phyloP scores from a whole-genome alignment of 35 echinoderm and acorn worm species.

The Nesometra sesokonis region DNA sequence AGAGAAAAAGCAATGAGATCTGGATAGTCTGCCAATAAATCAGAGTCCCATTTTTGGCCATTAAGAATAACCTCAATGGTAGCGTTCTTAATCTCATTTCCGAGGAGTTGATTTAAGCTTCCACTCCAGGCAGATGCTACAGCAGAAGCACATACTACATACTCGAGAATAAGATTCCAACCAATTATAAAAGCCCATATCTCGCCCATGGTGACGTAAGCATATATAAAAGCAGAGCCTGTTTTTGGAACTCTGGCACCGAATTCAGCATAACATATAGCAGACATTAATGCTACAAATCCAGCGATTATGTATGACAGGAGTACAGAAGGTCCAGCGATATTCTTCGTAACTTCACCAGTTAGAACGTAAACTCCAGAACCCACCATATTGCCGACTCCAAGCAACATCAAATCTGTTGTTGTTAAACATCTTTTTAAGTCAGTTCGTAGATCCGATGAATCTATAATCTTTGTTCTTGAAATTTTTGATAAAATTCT shows the following conservation, averaged over 20 bases:
- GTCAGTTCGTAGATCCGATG: neutral
- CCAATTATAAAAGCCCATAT: constrained; percentile 68
- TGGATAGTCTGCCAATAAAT: constrained; percentile 38
- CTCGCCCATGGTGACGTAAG: constrained; percentile 66
- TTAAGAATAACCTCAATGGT: constrained; percentile 36
- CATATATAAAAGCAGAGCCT: constrained; percentile 54
- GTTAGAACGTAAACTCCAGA: constrained; percentile 33
- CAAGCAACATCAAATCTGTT: constrained; percentile 23
- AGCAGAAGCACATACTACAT: constrained; percentile 20
- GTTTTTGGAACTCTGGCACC: constrained; percentile 51
- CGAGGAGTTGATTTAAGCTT: constrained; percentile 49
- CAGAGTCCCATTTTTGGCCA: constrained; percentile 32
- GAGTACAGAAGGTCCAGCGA: constrained; percentile 34
- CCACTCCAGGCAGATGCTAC: constrained; percentile 57
- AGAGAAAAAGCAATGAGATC: constrained; percentile 39
- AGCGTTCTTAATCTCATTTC: constrained; percentile 30
- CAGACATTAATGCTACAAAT: constrained; percentile 41
- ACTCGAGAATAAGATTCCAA: constrained; percentile 58
- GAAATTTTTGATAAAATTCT: no score
- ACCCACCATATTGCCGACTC: constrained; percentile 31
- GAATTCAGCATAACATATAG: constrained; percentile 64
- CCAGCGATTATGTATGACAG: constrained; percentile 47
- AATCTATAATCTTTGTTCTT: neutral
- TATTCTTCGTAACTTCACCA: constrained; percentile 29
- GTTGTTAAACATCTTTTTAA: constrained; percentile 17